Base-by-base conservation (phyloP, 2,888 invertebrate species). In the Euplexia lucipara region DNA sequence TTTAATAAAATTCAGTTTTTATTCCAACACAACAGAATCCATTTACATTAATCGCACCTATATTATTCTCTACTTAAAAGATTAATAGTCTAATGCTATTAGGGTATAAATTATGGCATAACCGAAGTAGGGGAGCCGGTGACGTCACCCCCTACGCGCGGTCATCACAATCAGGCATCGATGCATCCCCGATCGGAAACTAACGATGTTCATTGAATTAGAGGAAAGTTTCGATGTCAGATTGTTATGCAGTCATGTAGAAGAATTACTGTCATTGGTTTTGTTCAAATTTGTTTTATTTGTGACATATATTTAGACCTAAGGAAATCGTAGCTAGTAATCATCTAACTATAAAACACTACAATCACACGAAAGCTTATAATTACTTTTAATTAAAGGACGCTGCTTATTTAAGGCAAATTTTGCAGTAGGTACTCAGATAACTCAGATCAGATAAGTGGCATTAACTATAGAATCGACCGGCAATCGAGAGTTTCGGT, bases 101-200 rank as follows among this genome's bases (percentile, higher is more conserved):
- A 60, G 53, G 32, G 56, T 54, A 70, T 78, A 75, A 62, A 78
- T 78, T 67, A 70, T 65, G 48, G 26, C 35, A 18, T 69, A 61
- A 79, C 65, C 76, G 56, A 65, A 54, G 49, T 32, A 67, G 75
- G 75, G 68, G 66, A 64, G 44, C 16, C n/a, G 7, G 22, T 79
- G 76, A 76, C 76, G 67, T 79, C 76, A 78, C 22, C 12, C 45
- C 35, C 34, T 39, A 22, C 44, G 34, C 35, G 56, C 67, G 44
- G 51, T 60, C 71, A 75, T 71, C 68, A 62, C 41, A 54, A 44
- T 20, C 10, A 49, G 22, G 20, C 41, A 45, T 44, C 52, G 60
- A 65, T 56, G 70, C 68, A 73, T 64, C 52, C 39, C 30, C 26
- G 20, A 41, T 69, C 69, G 32, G 20, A 63, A 74, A 49, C 57